Conservation (phyloP, 2,888 invertebrate species). For the Drosophila paranaensis region DNA sequence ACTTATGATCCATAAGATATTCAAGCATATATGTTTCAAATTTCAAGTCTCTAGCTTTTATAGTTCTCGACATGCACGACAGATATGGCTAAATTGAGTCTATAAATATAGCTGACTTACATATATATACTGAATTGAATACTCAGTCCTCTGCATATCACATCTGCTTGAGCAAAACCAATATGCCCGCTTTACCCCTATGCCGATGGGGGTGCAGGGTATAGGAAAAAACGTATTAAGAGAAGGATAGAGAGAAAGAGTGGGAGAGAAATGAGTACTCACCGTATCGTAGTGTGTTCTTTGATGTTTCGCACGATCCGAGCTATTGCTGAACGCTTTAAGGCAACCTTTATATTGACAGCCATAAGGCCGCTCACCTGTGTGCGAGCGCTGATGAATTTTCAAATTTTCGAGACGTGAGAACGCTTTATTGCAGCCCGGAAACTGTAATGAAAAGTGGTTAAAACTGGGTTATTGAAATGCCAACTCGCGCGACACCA, state of each 20-base stretch:
- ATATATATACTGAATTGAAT: neutral
- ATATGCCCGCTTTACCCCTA: neutral
- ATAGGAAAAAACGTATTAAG: neutral
- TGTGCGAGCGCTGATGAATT: constrained; percentile 98
- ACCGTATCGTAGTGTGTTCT: constrained; percentile 99
- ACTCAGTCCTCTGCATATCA: no score
- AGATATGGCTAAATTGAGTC: neutral
- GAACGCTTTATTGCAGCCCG: constrained; percentile 97
- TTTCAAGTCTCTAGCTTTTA: neutral
- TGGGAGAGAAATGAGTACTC: constrained; percentile 84
- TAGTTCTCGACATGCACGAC: neutral
- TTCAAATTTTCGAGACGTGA: constrained; percentile 98
- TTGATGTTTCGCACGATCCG: constrained; percentile 99
- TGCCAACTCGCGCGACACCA: constrained; percentile 14
- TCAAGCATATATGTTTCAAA: neutral
- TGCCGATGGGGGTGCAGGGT: neutral
- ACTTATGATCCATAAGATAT: neutral
- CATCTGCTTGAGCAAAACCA: neutral
- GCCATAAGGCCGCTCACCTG: constrained; percentile 97
- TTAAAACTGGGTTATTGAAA: constrained; percentile 54
- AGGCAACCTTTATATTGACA: constrained; percentile 96
- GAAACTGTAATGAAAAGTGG: constrained; percentile 89
- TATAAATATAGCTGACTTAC: neutral
- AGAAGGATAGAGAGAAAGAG: neutral
- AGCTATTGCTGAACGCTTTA: constrained; percentile 99